These are phyloP conservation scores for Lypha dubia DNA, from an alignment of 2,888 invertebrate genomes.

Conservation along the genomic window DNA sequence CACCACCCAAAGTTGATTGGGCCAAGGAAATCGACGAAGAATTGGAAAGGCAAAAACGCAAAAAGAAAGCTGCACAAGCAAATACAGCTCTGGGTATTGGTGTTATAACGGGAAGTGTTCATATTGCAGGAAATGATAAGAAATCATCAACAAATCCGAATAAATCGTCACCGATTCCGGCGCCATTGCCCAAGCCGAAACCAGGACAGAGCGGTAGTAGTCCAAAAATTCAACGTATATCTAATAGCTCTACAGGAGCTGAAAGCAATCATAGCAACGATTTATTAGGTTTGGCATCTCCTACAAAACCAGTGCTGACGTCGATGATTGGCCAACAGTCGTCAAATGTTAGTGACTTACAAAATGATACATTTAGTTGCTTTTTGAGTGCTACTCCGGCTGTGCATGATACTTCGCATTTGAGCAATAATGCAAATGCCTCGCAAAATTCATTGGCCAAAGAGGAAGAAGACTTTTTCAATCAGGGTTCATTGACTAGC, in stretches of 20 bases:
- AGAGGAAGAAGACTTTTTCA: constrained; percentile 94
- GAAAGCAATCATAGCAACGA: constrained; percentile 78
- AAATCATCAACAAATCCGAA: constrained; percentile 54
- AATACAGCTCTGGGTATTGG: constrained; percentile 76
- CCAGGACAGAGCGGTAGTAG: constrained; percentile 79
- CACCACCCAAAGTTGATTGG: constrained; percentile 92
- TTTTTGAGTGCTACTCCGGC: constrained; percentile 82
- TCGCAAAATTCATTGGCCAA: constrained; percentile 85
- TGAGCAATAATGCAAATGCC: constrained; percentile 73
- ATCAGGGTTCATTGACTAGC: constrained; percentile 86
- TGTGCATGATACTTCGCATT: constrained; percentile 70
- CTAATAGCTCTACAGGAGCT: constrained; percentile 70
- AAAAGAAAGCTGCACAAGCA: constrained; percentile 89
- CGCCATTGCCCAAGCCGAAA: constrained; percentile 83
- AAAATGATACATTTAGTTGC: constrained; percentile 81
- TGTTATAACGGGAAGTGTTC: constrained; percentile 73
- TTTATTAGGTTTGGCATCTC: constrained; percentile 82
- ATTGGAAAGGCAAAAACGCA: constrained; percentile 91
- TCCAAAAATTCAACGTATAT: constrained; percentile 83
- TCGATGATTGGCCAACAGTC: constrained; percentile 70
- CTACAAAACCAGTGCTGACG: constrained; percentile 83
- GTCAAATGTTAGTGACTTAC: constrained; percentile 79
- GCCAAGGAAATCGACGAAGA: constrained; percentile 95
- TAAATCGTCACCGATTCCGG: constrained; percentile 75
- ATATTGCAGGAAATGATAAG: constrained; percentile 62